Base-by-base conservation (phyloP, 2,888 invertebrate genomes). In the Pterostichus niger region DNA sequence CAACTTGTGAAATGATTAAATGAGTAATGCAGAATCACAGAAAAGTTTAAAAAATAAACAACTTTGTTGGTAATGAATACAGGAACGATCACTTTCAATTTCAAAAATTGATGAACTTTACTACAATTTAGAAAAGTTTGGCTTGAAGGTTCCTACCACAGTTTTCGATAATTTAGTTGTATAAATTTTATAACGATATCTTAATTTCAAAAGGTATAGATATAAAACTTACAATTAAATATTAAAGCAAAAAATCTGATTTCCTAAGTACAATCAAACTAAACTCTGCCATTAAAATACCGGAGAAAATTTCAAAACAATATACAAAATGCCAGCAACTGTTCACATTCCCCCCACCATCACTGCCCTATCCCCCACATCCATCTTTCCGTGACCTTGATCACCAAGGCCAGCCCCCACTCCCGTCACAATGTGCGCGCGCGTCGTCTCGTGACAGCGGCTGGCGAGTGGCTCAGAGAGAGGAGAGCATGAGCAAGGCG, bases 401-500 rank as follows among this genome's bases (percentile, higher is more conserved):
- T 3, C 10, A 6, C 56, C 15, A 59, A 13, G 31, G n/a, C 52
- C 13, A 52, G 6, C 13, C 52, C n/a, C n/a, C 61, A 13, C 44
- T 17, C 40, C 68, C 68, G 31, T 17, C 44, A 44, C 68, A 9
- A 71, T 71, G 56, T 13, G 56, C 56, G 56, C 56, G 15, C 17
- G 44, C 68, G 68, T 71, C 13, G 24, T 44, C 44, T 40, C 68
- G 68, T 71, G 68, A 71, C 68, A 71, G 44, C 68, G 68, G 44
- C 44, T 44, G 68, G 40, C 11, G 64, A 35, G 64, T 15, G 7
- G 33, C 33, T 13, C 61, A 31, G 9, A 56, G 56, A 17, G 40
- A 44, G 44, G 56, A 17, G 40, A 44, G 44, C 15, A 89, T 89
- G 88, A 87, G 88, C 87, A 89, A 89, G 75, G 86, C 88, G 77